Evolutionary conservation across 1,140 invertebrate species (phyloP), one percentile per base, ranked within the genome.

Genomic region (Cydia strobilella): DNA sequence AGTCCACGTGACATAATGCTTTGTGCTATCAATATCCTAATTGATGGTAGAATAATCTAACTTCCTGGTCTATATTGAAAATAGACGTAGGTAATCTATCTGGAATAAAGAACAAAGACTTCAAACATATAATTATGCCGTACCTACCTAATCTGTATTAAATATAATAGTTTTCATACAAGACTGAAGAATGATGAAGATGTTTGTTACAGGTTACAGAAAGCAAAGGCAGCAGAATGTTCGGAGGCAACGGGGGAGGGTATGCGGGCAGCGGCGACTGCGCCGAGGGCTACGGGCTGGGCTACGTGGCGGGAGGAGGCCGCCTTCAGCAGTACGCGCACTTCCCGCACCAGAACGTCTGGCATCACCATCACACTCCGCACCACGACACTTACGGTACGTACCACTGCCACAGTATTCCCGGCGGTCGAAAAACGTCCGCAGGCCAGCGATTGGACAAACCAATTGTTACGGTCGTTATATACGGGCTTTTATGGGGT

Each of bases 271-370:
- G 81, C 73, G 85, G 83, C 69, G 86, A 88, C 71, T 84, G 83
- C 80, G 84, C 78, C 13, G 89, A 90, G 65, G 87, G 85, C 62
- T 90, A 88, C 84, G 86, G 84, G 65, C 84, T 87, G 71, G 88
- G 86, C 74, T 89, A 89, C 84, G 85, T 84, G 76, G 80, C 77
- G 62, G 84, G 87, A 74, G 83, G 84, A 80, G 82, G 82, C 13
- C 81, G 88, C 4, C 84, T 88, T 83, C 89, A 87, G 85, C 90
- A 90, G 82, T 88, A 89, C 81, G 86, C 86, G 65, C 87, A 87
- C 85, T 89, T 89, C 85, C 89, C 90, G 62, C 91, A 91, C 72
- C 90, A 92, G 84, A 89, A 88, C 79, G 86, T 89, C 25, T 92
- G 88, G 90, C 87, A 90, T 59, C 89, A 90, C 82, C 79, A 87